Evolutionary conservation across 2,888 invertebrate genomes (phyloP).

Genomic region (Philopedon plagiatum): DNA sequence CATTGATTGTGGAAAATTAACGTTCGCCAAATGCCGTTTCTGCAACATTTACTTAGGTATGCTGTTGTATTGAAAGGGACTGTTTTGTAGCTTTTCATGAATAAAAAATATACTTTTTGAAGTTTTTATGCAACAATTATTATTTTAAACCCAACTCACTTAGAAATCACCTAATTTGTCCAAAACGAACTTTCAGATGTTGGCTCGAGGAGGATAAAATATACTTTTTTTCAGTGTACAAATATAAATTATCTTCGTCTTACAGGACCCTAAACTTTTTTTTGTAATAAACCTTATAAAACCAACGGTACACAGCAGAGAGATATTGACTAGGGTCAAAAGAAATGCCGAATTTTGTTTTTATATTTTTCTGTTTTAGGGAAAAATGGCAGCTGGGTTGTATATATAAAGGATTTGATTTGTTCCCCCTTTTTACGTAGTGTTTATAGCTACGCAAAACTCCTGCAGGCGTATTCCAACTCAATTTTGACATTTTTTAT

Average conservation of each 20-base stretch:
- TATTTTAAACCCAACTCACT: too few species aligned
- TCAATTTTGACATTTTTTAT: constrained; percentile 29
- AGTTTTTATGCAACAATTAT: too few species aligned
- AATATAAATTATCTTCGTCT: not conserved
- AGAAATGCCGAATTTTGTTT: constrained; percentile 7
- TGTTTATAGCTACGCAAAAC: constrained; percentile 31
- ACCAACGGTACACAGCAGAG: not conserved
- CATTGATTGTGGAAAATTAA: too few species aligned
- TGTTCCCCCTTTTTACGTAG: constrained; percentile 33
- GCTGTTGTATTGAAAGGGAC: too few species aligned
- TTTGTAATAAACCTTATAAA: constrained; percentile 5
- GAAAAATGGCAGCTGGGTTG: constrained; percentile 14
- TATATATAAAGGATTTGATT: constrained; percentile 25
- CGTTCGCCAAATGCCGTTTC: too few species aligned
- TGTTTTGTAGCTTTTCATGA: too few species aligned
- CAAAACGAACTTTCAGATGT: too few species aligned
- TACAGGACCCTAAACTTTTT: not conserved
- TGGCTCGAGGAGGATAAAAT: too few species aligned
- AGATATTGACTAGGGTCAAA: constrained; percentile 18
- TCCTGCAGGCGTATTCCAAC: constrained; percentile 23
- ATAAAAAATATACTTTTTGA: too few species aligned
- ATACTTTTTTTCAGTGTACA: too few species aligned
- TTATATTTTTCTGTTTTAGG: constrained; percentile 14
- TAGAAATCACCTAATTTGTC: too few species aligned
- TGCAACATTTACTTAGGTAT: too few species aligned